Evolutionary conservation across 2,113 vertebrate species (phyloP), one percentile per base, ranked within the genome.

Genomic region (Rhipidura dahli): DNA sequence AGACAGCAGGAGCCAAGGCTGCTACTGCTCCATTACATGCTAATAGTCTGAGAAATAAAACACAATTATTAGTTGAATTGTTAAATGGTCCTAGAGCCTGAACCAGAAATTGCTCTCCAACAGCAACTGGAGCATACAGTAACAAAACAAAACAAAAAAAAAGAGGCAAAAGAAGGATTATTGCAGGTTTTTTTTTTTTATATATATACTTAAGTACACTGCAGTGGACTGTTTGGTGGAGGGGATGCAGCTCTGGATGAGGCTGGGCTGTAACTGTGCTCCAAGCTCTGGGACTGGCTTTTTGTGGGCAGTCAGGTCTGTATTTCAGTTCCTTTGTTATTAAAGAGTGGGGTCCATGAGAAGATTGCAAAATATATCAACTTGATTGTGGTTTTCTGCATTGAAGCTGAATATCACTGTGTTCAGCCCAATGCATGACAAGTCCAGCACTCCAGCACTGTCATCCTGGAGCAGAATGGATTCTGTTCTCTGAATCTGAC

Each of bases 31-130:
- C 68, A 91, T 94, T 70, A 70, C 20, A 20, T 64, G 69, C 70
- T 64, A 77, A 66, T 68, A 78, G 56, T n/a, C 56, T 85, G 84
- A 92, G 72, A 97, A 91, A 94, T 92, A 45, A 94, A 97, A 91
- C 61, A 68, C 15, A 91, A 31, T 91, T 93, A 93, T 95, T 94
- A 94, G 73, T 33, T 82, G 61, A 82, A 80, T 96, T 94, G 93
- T 97, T 96, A 97, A 96, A 93, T 47, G 77, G 87, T 81, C 89
- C 77, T 94, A 83, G 60, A 93, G 79, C 84, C 81, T 87, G 73
- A 87, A 75, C 53, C 35, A 85, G 94, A 92, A 70, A 42, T 82
- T 56, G 93, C 80, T 94, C 95, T 89, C 65, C 72, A 91, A 49
- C 42, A 90, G 83, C 61, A 71, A 56, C 21, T 71, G 71, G 89